A percentile compares a stretch with the other conserved stretches of the same genome.
Evolutionary conservation across 2,113 vertebrate genomes (phyloP).

Genomic region (Myiozetetes cayanensis): DNA sequence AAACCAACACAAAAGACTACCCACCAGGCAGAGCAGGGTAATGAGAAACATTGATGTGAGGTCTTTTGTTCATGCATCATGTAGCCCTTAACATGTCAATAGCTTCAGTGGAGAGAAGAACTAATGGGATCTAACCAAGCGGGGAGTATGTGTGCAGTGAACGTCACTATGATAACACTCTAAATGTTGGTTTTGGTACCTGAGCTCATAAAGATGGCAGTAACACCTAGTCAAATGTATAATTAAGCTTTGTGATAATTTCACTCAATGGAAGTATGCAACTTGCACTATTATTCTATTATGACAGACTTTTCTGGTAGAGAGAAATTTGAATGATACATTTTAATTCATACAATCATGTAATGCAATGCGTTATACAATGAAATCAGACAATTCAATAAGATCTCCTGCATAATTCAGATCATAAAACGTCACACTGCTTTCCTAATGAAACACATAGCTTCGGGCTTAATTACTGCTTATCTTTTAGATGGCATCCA

Average conservation of each 20-base stretch:
- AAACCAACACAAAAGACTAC: neutral
- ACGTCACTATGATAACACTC: neutral
- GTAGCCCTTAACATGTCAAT: neutral
- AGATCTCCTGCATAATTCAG: neutral
- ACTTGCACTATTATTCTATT: neutral
- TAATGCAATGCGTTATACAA: neutral
- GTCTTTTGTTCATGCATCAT: neutral
- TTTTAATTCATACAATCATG: neutral
- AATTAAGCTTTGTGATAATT: neutral
- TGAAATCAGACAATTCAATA: neutral
- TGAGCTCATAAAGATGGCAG: neutral
- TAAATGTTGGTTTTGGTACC: neutral
- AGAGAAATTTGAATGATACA: neutral
- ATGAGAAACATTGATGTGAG: neutral
- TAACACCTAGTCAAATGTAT: neutral
- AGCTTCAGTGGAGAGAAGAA: neutral
- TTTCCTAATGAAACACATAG: neutral
- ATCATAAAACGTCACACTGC: neutral
- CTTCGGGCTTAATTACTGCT: neutral
- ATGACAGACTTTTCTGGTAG: neutral
- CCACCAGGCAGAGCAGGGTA: neutral
- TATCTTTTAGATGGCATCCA: neutral
- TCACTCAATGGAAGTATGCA: neutral
- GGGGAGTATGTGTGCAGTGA: rapidly evolving
- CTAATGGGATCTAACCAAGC: neutral